These are phyloP conservation scores for Apodemus sylvaticus DNA, from an alignment of 2,113 vertebrate genomes.

Conservation along the genomic window DNA sequence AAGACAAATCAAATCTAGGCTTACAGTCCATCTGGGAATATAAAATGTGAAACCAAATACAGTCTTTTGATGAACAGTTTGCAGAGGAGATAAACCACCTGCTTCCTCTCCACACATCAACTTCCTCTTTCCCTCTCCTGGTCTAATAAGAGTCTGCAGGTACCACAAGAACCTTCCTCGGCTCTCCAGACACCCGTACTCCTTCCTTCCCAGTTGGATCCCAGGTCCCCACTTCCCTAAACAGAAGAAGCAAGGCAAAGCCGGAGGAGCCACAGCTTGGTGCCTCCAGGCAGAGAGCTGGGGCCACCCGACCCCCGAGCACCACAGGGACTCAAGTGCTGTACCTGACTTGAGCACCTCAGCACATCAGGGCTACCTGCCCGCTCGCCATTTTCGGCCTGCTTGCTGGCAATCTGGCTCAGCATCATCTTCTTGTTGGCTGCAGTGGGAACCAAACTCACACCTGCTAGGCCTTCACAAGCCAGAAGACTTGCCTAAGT, in stretches of 20 bases:
- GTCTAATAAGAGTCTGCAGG: not conserved
- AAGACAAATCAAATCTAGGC: constrained; percentile 74
- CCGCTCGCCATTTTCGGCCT: constrained; percentile 83
- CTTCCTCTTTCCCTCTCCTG: not conserved
- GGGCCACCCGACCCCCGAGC: constrained; percentile 63
- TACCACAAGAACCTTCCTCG: constrained; percentile 40
- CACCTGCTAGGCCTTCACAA: constrained; percentile 84
- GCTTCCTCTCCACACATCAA: not conserved
- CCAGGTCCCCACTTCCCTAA: constrained; percentile 49
- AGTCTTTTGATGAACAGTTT: not conserved
- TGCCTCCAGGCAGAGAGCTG: constrained; percentile 49
- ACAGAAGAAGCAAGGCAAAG: not conserved
- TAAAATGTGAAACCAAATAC: constrained; percentile 35
- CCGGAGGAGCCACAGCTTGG: constrained; percentile 15
- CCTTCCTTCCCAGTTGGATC: not conserved
- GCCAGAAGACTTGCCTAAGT: constrained; percentile 84
- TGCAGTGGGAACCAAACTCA: constrained; percentile 84
- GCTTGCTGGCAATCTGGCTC: constrained; percentile 82
- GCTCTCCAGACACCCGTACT: constrained; percentile 21
- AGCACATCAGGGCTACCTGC: constrained; percentile 80
- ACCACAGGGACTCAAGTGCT: constrained; percentile 58
- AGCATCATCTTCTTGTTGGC: constrained; percentile 87
- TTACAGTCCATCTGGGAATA: constrained; percentile 55
- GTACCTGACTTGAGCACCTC: constrained; percentile 82
- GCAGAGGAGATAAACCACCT: not conserved